Conservation (phyloP, 2,797 vertebrate species). For the Chloroceryle inda region DNA sequence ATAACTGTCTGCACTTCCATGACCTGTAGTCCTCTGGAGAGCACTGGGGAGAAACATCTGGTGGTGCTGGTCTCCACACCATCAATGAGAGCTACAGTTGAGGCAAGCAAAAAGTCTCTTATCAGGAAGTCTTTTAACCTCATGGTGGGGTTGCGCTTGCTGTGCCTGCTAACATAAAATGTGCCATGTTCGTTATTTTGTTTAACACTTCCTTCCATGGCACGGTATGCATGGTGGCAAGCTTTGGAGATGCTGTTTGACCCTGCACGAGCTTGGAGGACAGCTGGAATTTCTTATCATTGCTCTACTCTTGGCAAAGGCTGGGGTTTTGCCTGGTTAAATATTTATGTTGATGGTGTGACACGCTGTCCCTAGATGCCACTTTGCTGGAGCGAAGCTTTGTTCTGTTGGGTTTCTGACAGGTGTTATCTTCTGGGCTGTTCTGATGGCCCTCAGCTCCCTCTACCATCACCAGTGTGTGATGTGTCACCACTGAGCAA, state of each 20-base stretch:
- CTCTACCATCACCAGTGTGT: rapidly evolving
- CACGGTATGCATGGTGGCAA: background rate
- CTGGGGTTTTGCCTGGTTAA: background rate
- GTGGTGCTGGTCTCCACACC: background rate
- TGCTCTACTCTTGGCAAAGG: background rate
- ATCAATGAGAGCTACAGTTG: background rate
- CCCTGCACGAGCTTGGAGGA: background rate
- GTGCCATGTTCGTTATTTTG: background rate
- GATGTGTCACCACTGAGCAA: background rate
- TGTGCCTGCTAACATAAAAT: background rate
- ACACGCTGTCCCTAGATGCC: background rate
- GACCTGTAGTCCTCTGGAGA: too few relatives aligned
- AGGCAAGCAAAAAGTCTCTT: background rate
- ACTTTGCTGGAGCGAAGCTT: background rate
- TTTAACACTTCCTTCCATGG: rapidly evolving
- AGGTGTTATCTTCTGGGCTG: background rate
- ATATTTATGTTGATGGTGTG: background rate
- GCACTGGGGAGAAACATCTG: background rate
- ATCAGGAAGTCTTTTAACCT: background rate
- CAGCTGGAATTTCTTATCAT: background rate
- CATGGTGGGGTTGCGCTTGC: background rate
- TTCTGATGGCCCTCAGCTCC: background rate
- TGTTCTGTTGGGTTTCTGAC: background rate
- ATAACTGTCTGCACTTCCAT: background rate
- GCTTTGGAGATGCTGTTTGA: background rate